Percentiles rank a stretch among this genome's conserved stretches.
Evolutionary conservation across 2,888 invertebrate genomes (phyloP).

Genomic region (Caenorhabditis doughertyi): DNA sequence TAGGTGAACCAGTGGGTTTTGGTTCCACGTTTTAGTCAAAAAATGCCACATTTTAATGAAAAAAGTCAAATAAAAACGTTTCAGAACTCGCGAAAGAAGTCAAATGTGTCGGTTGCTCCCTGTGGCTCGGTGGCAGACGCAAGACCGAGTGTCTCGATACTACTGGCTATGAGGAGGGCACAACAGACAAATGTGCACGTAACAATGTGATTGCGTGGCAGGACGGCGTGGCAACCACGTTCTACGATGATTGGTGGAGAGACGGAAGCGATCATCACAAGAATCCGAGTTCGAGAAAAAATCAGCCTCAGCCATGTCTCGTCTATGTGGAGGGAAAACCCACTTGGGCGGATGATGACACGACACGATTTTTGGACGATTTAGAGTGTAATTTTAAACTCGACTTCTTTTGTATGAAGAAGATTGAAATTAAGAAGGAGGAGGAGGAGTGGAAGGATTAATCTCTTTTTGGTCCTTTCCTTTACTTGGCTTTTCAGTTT

Average conservation of each 20-base stretch:
- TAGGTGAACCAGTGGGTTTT: too few relatives aligned
- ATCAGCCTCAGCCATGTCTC: background rate
- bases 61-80: background rate
- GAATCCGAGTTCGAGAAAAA: background rate
- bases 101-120: background rate
- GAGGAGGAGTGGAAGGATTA: background rate
- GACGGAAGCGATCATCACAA: background rate
- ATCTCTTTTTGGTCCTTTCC: too few relatives aligned
- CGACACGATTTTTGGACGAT: background rate
- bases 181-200: background rate
- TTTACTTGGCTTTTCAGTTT: too few relatives aligned
- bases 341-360: background rate
- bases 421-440: background rate
- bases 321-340: background rate
- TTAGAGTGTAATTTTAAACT: background rate
- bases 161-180: background rate
- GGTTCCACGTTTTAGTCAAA: too few relatives aligned
- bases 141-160: background rate
- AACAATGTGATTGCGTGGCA: background rate
- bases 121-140: background rate
- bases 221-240: background rate
- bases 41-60: too few relatives aligned
- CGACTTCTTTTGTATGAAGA: background rate
- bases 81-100: background rate
- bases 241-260: conserved; percentile 20